Percentiles rank a stretch among this genome's conserved stretches.
Evolutionary conservation across 53 echinoderm and acorn worm genomes (phyloP).

Genomic region (Stichopus horrens): DNA sequence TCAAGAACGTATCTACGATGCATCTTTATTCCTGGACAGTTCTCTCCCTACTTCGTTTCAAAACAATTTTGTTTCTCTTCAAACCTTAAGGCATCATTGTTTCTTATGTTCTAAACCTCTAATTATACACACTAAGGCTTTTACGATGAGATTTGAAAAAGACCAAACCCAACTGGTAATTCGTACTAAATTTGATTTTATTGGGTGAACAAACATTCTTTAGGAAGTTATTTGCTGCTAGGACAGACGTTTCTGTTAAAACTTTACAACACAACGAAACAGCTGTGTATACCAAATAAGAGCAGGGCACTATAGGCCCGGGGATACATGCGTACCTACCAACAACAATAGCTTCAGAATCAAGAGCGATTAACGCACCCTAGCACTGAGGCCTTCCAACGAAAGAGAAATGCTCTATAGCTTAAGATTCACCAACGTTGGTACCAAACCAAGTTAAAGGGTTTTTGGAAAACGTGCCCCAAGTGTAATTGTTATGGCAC

Average conservation of each 20-base stretch:
- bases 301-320: conserved; percentile 14
- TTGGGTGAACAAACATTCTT: conserved; percentile 42
- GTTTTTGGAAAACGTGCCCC: background rate
- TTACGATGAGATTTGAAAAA: conserved; percentile 24
- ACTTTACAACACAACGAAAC: conserved; percentile 9
- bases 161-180: conserved; percentile 39
- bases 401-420: background rate
- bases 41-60: too few species aligned
- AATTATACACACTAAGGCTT: background rate
- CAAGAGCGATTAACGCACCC: conserved; percentile 11
- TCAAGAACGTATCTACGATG: too few species aligned
- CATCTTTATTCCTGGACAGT: too few species aligned
- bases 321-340: conserved; percentile 32
- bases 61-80: too few species aligned
- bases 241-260: conserved; percentile 20
- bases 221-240: conserved; percentile 24
- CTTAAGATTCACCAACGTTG: conserved; percentile 16
- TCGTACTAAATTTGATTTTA: conserved; percentile 35
- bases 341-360: conserved; percentile 21
- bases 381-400: conserved; percentile 12
- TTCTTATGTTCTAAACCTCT: too few species aligned
- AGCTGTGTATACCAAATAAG: conserved; percentile 32
- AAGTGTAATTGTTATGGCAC: too few species aligned
- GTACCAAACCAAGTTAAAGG: conserved; percentile 2
- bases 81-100: too few species aligned